Percentiles rank a stretch among this genome's conserved stretches.
Evolutionary conservation across 2,113 vertebrate species (phyloP).

Genomic region (Talpa occidentalis): DNA sequence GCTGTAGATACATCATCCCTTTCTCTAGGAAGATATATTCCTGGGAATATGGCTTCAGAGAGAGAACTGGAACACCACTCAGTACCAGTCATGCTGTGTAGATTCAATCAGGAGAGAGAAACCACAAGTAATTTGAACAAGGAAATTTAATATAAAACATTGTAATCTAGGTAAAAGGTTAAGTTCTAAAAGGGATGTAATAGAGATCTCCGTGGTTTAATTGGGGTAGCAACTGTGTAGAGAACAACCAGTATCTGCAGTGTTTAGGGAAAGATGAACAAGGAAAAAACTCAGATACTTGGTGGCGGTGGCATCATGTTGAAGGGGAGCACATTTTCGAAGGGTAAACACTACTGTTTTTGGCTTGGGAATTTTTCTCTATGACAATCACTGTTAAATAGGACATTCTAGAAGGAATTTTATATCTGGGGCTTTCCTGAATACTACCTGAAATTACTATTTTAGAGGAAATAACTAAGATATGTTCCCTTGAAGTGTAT

Average conservation of each 20-base stretch:
- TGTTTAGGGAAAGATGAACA: not conserved
- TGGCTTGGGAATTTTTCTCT: not conserved
- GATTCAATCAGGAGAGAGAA: not conserved
- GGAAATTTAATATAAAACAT: not conserved
- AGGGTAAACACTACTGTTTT: not conserved
- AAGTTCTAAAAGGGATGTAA: not conserved
- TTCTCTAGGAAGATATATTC: not conserved
- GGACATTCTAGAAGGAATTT: conserved; percentile 16
- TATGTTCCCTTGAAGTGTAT: not conserved
- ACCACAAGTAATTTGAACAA: not conserved
- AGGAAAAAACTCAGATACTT: not conserved
- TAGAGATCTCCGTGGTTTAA: not conserved
- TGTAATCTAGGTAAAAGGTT: not conserved
- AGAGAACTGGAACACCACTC: not conserved
- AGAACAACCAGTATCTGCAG: not conserved
- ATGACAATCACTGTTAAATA: not conserved
- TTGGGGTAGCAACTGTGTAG: not conserved
- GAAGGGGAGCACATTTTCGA: not conserved
- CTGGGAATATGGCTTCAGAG: not conserved
- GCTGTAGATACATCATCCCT: too few relatives aligned
- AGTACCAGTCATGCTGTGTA: not conserved
- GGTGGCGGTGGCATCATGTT: not conserved
- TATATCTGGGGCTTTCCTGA: not conserved
- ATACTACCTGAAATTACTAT: not conserved
- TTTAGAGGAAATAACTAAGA: not conserved